Evolutionary conservation across 2,888 invertebrate species (phyloP), one percentile per base, ranked within the genome.

Genomic region (Calameuta pallipes): DNA sequence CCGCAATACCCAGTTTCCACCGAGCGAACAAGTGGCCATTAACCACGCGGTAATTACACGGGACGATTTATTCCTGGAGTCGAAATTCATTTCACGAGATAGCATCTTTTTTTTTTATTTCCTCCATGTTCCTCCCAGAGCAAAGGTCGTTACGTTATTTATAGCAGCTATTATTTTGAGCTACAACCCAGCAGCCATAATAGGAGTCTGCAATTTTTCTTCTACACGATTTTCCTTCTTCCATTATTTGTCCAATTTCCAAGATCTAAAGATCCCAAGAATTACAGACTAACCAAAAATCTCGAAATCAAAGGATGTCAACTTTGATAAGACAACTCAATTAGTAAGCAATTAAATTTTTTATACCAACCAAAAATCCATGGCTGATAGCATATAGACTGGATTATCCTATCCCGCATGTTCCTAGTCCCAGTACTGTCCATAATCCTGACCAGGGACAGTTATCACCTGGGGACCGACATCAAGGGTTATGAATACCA

Each of bases 401-500:
- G 56, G 23, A 56, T 56, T 56, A 56, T 23, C 56, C 56, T 23
- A 9, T 56, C 6, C 23, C 56, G 23, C 56, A 56, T 56, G 23
- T 56, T 56, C 56, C 56, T 23, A 56, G 56, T 56, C 9, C 56
- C 56, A 23, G 9, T 56, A 56, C 56, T 56, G 23, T 23, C 56
- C 56, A 9, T 56, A 56, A 56, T 56, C 56, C 56, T 56, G 56
- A 56, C 56, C 23, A 56, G 56, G 56, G 56, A 56, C 56, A 56
- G 23, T 9, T 9, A 56, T 56, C 56, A 56, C 56, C 56, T 56
- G 23, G 56, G 56, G 56, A 56, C 56, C 56, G 9, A 23, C 56
- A 71, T 71, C 71, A 11, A 36, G 69, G 74, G 80, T 82, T 83
- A 82, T 83, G 80, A 83, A 81, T 79, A 80, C 82, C 81, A 79